Base-by-base conservation (phyloP, 2,888 invertebrate genomes). In the Rhamphomyia laevipes region DNA sequence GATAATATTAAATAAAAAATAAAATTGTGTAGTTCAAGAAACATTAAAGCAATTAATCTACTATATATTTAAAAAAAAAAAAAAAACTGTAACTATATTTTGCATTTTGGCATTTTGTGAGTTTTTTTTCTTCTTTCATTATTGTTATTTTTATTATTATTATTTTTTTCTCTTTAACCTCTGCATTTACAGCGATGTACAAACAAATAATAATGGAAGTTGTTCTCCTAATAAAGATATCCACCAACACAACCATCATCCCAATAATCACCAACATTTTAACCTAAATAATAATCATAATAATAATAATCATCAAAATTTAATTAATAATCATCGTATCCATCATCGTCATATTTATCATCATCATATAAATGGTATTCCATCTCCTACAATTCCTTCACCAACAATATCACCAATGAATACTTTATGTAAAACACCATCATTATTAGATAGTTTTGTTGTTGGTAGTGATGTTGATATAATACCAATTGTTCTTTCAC, bases 91-190 rank as follows among this genome's bases (percentile, higher is more conserved):
- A 27, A 5, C n/a, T n/a, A n/a, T 27, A 27, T 27, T 55, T 53
- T 66, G 66, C 66, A 66, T 66, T 66, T 67, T 66, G 66, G 67
- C 66, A 67, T 66, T 66, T 66, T 63, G 40, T 40, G 40, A 40
- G 40, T 67, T 66, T 67, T 64, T 65, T 67, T 62, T 64, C 7
- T 13, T 35, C 7, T 35, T 35, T n/a, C 13, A 35, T 35, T n/a
- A 13, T n/a, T 35, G 4, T 35, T 13, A 5, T 13, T 35, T 13
- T 42, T 45, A 35, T 35, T 35, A 45, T 47, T 43, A 45, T 47
- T 47, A 45, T 45, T 41, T 51, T 51, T 45, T 37, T 48, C 46
- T 49, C 51, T 48, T 50, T 50, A 53, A 43, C 48, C 48, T 51
- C 50, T 53, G 53, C 53, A 53, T 53, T 53, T 53, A 53, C 67